phyloP scores from a whole-genome alignment of 2,888 invertebrate genomes.

The Dusona sp. region DNA sequence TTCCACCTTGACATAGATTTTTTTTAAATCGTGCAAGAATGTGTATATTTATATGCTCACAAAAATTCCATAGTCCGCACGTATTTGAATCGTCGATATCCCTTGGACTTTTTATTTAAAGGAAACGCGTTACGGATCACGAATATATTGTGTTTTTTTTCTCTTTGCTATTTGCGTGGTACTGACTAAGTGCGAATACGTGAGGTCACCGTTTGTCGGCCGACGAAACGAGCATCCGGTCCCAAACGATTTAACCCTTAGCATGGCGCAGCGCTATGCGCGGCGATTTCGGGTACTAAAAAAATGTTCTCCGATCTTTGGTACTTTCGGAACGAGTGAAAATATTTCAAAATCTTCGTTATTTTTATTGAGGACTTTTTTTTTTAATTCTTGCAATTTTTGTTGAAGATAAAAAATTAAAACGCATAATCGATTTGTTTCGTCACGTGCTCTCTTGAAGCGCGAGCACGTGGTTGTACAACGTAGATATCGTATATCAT shows the following conservation, averaged over 20 bases:
- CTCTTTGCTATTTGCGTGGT: background rate
- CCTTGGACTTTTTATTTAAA: background rate
- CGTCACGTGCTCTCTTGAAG: constrained; percentile 32
- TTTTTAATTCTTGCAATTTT: background rate
- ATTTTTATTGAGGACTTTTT: constrained; percentile 2
- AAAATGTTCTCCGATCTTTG: background rate
- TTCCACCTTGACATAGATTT: too few relatives aligned
- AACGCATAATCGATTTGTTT: background rate
- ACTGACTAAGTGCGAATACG: constrained; percentile 47
- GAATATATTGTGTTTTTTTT: background rate
- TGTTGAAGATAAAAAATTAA: too few relatives aligned
- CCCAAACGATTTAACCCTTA: constrained; percentile 34
- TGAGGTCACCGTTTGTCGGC: constrained; percentile 24
- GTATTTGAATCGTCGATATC: background rate
- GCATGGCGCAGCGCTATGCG: background rate
- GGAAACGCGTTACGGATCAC: background rate
- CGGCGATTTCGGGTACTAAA: constrained; percentile 42
- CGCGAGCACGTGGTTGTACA: constrained; percentile 50
- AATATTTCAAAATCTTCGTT: constrained; percentile 42
- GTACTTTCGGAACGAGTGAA: constrained; percentile 44
- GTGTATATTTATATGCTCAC: too few relatives aligned
- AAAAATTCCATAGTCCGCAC: background rate
- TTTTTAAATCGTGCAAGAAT: too few relatives aligned
- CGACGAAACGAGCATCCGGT: constrained; percentile 66
- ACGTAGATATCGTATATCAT: constrained; percentile 31